Evolutionary conservation across 2,113 vertebrate species (phyloP).

Genomic region (Pan paniscus): DNA sequence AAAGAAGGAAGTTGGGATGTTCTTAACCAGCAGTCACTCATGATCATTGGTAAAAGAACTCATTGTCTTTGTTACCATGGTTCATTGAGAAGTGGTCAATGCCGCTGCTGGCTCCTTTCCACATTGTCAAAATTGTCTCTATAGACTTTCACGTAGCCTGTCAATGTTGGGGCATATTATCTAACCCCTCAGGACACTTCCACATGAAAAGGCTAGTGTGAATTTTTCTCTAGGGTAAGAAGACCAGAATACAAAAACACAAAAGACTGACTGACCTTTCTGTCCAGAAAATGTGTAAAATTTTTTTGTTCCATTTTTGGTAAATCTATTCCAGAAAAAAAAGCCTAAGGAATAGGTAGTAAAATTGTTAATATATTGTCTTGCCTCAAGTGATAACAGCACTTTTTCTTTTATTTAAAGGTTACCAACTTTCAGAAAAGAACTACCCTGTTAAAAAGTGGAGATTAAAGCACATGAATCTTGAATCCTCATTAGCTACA

Average conservation of each 20-base stretch:
- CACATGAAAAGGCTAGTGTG: not conserved
- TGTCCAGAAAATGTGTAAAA: not conserved
- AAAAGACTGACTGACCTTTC: not conserved
- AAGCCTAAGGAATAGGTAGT: not conserved
- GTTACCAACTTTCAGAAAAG: constrained; percentile 30
- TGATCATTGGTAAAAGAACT: not conserved
- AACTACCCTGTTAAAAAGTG: constrained; percentile 12
- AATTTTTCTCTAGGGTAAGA: not conserved
- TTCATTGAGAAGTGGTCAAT: not conserved
- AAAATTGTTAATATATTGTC: constrained; percentile 12
- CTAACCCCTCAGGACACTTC: not conserved
- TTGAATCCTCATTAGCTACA: not conserved
- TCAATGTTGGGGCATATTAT: not conserved
- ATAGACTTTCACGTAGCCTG: not conserved
- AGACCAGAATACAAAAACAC: not conserved
- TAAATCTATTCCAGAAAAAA: not conserved
- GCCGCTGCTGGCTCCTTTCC: not conserved
- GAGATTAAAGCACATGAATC: not conserved
- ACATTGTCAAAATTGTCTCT: not conserved
- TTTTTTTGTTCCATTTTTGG: not conserved
- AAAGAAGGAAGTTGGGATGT: not conserved
- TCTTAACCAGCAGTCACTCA: not conserved
- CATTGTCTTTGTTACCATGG: not conserved
- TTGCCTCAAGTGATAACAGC: not conserved
- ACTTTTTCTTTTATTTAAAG: constrained; percentile 42